Percentiles rank a stretch among this genome's conserved stretches.
These are phyloP conservation scores for Mesitornis unicolor DNA, from an alignment of 2,113 vertebrate species.

Conservation along the genomic window DNA sequence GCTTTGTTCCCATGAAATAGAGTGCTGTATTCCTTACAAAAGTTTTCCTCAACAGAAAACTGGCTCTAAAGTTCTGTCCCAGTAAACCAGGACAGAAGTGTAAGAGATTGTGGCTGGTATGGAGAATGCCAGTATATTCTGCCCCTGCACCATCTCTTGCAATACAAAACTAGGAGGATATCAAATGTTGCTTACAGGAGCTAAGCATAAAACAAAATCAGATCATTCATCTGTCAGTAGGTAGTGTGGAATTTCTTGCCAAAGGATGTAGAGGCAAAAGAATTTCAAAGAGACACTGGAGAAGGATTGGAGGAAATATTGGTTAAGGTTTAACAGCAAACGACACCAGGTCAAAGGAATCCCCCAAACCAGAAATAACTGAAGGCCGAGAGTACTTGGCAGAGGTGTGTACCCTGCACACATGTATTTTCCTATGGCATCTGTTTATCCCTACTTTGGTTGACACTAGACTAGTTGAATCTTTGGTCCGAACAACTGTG, in stretches of 20 bases:
- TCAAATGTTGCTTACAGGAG: not conserved
- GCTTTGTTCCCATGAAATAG: too few relatives aligned
- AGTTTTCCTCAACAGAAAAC: too few relatives aligned
- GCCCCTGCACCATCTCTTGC: not conserved
- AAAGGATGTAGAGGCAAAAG: not conserved
- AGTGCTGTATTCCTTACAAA: too few relatives aligned
- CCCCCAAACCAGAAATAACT: not conserved
- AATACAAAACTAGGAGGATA: not conserved
- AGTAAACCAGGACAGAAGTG: too few relatives aligned
- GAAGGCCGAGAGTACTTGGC: not conserved
- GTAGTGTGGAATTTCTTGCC: not conserved
- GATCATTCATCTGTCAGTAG: not conserved
- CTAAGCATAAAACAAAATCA: not conserved
- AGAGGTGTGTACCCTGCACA: not conserved
- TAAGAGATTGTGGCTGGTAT: accelerated
- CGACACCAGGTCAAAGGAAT: not conserved
- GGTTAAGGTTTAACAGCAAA: not conserved
- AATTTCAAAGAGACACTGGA: not conserved
- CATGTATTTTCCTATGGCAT: not conserved
- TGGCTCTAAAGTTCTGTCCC: too few relatives aligned
- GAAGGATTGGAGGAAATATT: not conserved
- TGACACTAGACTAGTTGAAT: not conserved
- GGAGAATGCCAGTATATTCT: accelerated
- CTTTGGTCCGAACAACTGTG: not conserved
- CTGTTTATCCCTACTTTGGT: not conserved